These are phyloP conservation scores for Caenorhabditis tropicalis DNA, from an alignment of 1,140 invertebrate species.

Conservation along the genomic window DNA sequence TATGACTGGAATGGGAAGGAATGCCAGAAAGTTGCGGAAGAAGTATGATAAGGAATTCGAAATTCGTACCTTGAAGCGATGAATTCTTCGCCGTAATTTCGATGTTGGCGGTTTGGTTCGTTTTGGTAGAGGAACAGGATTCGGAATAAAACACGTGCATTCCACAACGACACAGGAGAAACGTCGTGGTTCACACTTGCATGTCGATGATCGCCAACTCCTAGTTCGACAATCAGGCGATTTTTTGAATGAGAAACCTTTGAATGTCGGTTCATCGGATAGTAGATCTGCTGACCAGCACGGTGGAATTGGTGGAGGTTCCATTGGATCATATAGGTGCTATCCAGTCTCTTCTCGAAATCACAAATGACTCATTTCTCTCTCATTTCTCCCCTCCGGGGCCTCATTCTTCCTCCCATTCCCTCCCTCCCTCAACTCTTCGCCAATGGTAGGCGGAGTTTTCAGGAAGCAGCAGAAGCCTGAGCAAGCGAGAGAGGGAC, in stretches of 20 bases:
- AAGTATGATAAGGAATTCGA: background rate
- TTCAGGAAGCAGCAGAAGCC: background rate
- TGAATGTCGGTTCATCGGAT: background rate
- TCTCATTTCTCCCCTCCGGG: background rate
- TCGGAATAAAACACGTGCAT: background rate
- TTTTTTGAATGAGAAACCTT: background rate
- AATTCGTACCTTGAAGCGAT: slow-evolving; percentile 1
- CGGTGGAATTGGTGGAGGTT: slow-evolving; percentile 20
- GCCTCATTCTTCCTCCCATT: slow-evolving; percentile 10
- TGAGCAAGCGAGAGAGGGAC: background rate
- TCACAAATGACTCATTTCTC: slow-evolving; percentile 34
- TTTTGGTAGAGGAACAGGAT: background rate
- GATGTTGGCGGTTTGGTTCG: background rate
- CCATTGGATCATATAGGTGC: background rate
- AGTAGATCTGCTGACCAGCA: background rate
- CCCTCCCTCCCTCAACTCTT: background rate
- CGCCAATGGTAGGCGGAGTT: background rate
- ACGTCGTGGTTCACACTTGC: background rate
- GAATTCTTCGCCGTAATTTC: background rate
- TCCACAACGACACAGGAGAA: slow-evolving; percentile 11
- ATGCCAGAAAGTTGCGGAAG: background rate
- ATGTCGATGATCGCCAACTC: background rate
- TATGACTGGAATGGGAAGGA: background rate
- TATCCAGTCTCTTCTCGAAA: slow-evolving; percentile 1
- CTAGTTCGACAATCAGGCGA: background rate